Evolutionary conservation across 2,888 invertebrate genomes (phyloP), one percentile per base, ranked within the genome.

Genomic region (Epistrophella euchroma): DNA sequence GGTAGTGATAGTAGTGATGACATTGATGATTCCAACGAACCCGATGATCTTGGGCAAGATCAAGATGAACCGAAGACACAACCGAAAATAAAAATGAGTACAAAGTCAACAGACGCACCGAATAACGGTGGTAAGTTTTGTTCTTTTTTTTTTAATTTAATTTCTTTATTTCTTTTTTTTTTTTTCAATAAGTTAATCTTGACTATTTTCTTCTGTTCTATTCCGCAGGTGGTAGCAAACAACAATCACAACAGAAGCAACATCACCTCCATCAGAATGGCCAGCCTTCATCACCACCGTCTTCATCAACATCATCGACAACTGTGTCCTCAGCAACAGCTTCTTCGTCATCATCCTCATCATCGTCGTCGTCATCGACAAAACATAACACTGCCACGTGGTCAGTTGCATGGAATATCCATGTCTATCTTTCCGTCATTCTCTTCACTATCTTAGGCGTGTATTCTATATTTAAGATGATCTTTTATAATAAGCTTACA

Each of bases 341-440:
- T 2, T 70, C 66, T 22, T 80, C 88, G 2, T 80, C 88, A 2
- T 87, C 80, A 15, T 82, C 88, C 2, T 80, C 88, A 5, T 88
- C 79, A 17, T 81, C 81, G 35, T 75, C 89, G 6, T 89, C 90
- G 15, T 88, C 90, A 10, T 86, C 88, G 55, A 60, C 74, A 3
- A 88, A 82, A 35, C 82, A 85, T 15, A 87, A 82, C 15, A 82
- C 90, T 50, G 89, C 89, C 0, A 96, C 96, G 0, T 97, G 97
- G 96, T 95, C 96, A 0, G 95, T 97, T 88, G 97, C 97, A 2
- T 98, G 98, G 98, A 97, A 97, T 90, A 95, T 98, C 10, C 98
- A 98, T 91, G 96, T 98, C 6, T 98, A 98, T 93, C 93, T 97
- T 50, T 96, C 97, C 0, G 98, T 97, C 1, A 95, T 96, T 17